These are phyloP conservation scores for Cataglyphis hispanica DNA, from an alignment of 1,140 invertebrate species.

Conservation along the genomic window DNA sequence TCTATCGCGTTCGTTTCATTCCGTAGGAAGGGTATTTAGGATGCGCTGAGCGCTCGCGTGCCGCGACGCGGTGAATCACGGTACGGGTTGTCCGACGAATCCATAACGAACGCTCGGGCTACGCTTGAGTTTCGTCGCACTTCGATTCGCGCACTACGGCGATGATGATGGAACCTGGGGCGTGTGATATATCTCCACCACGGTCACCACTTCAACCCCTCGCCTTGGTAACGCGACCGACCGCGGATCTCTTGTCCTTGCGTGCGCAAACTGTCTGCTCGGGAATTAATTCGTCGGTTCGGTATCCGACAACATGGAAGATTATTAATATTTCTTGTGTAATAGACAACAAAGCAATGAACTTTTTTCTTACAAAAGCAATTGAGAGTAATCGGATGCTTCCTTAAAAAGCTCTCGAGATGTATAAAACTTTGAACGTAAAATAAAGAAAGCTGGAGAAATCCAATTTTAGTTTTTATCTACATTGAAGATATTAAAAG, in stretches of 20 bases:
- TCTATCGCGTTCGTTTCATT: constrained; percentile 55
- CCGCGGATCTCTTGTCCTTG: background rate
- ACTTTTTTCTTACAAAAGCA: background rate
- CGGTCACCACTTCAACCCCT: constrained; percentile 12
- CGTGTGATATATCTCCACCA: background rate
- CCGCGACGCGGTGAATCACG: constrained; percentile 67
- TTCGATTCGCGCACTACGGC: constrained; percentile 11
- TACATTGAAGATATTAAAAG: background rate
- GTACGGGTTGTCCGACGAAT: constrained; percentile 46
- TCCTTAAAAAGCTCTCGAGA: background rate
- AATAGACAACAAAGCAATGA: constrained; percentile 4
- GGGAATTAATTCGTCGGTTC: background rate
- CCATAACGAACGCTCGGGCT: constrained; percentile 45
- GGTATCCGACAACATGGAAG: constrained; percentile 6
- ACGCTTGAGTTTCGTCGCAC: constrained; percentile 25
- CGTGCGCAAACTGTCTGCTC: constrained; percentile 3
- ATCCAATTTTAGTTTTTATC: background rate
- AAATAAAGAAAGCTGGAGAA: background rate
- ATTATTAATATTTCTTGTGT: background rate
- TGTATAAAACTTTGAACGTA: background rate
- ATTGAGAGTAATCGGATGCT: background rate
- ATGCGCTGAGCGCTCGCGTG: constrained; percentile 68
- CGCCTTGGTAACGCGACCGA: background rate
- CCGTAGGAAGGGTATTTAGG: constrained; percentile 37
- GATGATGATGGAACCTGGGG: background rate